A percentile compares a stretch with the other conserved stretches of the same genome.
phyloP scores from a whole-genome alignment of 1,140 invertebrate genomes.

The Brachionus sp. region DNA sequence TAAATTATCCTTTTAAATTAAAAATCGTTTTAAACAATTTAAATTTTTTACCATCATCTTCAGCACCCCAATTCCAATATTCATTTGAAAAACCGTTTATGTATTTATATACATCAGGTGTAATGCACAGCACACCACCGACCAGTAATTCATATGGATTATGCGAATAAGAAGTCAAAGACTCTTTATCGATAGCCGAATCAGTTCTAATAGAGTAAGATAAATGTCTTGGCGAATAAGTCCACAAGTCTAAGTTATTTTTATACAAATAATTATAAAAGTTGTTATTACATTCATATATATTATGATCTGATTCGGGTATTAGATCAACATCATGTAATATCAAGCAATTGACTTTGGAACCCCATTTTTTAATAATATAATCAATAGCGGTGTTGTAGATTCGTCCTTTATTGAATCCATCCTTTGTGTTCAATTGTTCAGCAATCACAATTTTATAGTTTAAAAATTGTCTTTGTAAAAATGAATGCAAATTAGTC shows the following conservation, averaged over 20 bases:
- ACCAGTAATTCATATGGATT: conserved; percentile 82
- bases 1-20: neutral
- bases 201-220: conserved; percentile 1
- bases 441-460: conserved; percentile 86
- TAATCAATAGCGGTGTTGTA: conserved; percentile 39
- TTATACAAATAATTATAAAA: conserved; percentile 59
- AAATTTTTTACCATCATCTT: conserved; percentile 51
- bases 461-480: conserved; percentile 78
- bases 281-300: conserved; percentile 83
- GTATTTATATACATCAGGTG: conserved; percentile 65
- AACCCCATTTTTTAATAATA: neutral
- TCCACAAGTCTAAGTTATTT: neutral
- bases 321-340: conserved; percentile 90
- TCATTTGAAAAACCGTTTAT: conserved; percentile 87
- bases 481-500: conserved; percentile 80
- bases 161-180: conserved; percentile 59
- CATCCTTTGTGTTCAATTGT: conserved; percentile 61
- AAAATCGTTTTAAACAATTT: no score
- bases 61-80: conserved; percentile 73
- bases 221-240: conserved; percentile 6
- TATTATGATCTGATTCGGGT: conserved; percentile 77
- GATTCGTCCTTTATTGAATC: conserved; percentile 37
- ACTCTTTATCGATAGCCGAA: neutral
- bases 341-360: conserved; percentile 68
- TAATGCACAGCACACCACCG: conserved; percentile 66